Evolutionary conservation across 1,140 invertebrate genomes (phyloP).

Genomic region (Saxidomus purpurata): DNA sequence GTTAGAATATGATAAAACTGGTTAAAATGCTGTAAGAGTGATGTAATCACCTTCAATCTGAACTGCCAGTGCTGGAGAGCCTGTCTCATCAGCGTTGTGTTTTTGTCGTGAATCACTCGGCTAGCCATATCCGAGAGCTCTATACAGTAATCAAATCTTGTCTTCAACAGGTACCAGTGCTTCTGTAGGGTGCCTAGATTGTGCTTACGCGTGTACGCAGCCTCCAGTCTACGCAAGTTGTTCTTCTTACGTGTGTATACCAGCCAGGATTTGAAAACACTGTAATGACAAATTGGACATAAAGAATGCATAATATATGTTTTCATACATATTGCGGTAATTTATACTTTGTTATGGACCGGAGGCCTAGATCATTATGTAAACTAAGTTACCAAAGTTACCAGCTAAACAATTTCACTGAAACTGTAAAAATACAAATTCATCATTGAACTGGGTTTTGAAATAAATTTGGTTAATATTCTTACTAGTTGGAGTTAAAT

Average conservation of each 20-base stretch:
- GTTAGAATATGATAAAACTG: too few species aligned
- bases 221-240: constrained; percentile 52
- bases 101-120: constrained; percentile 52
- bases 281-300: constrained; percentile 13
- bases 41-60: constrained; percentile 56
- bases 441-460: too few species aligned
- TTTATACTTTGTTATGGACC: too few species aligned
- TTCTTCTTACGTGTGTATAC: constrained; percentile 60
- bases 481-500: too few species aligned
- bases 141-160: constrained; percentile 61
- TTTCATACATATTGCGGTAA: too few species aligned
- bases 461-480: too few species aligned
- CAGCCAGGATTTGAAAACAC: constrained; percentile 67
- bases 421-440: too few species aligned
- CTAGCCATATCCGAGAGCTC: constrained; percentile 52
- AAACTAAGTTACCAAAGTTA: too few species aligned
- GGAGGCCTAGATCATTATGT: too few species aligned
- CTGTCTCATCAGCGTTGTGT: constrained; percentile 48
- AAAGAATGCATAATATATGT: too few species aligned
- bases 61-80: constrained; percentile 53
- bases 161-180: constrained; percentile 63
- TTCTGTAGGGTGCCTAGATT: constrained; percentile 42
- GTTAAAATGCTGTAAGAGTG: too few species aligned
- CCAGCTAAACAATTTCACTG: too few species aligned
- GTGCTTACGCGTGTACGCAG: constrained; percentile 30